A percentile compares a stretch with the other conserved stretches of the same genome.
phyloP scores from a whole-genome alignment of 2,888 invertebrate species.

The Apocheima hispidaria region DNA sequence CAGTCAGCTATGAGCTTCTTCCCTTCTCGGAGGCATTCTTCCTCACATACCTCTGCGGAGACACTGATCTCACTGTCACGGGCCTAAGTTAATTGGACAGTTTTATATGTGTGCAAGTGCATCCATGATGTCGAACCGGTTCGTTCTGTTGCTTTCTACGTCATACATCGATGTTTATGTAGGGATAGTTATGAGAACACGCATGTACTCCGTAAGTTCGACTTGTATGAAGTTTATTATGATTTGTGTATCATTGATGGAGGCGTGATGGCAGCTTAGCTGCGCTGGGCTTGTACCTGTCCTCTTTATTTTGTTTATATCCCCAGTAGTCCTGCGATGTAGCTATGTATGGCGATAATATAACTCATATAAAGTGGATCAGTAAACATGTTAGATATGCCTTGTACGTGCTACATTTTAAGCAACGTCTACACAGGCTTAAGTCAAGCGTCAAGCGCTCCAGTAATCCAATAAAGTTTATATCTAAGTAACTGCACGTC shows the following conservation, averaged over 20 bases:
- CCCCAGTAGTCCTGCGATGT: conserved; percentile 52
- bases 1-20: conserved; percentile 66
- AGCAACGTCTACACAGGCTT: not conserved
- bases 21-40: conserved; percentile 58
- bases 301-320: conserved; percentile 66
- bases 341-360: conserved; percentile 32
- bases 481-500: conserved; percentile 7
- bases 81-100: conserved; percentile 78
- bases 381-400: conserved; percentile 18
- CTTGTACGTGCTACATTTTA: conserved; percentile 18
- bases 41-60: conserved; percentile 56
- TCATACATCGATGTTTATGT: conserved; percentile 75
- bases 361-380: conserved; percentile 30
- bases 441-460: conserved; percentile 5
- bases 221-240: conserved; percentile 74
- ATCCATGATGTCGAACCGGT: conserved; percentile 79
- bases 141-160: conserved; percentile 77
- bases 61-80: conserved; percentile 72
- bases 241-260: conserved; percentile 77
- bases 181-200: conserved; percentile 66
- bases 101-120: conserved; percentile 78
- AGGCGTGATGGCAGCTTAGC: conserved; percentile 74
- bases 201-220: conserved; percentile 64
- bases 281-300: conserved; percentile 63
- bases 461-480: conserved; percentile 19